Conservation (phyloP, 2,113 vertebrate species). For the Lagopus leucura region DNA sequence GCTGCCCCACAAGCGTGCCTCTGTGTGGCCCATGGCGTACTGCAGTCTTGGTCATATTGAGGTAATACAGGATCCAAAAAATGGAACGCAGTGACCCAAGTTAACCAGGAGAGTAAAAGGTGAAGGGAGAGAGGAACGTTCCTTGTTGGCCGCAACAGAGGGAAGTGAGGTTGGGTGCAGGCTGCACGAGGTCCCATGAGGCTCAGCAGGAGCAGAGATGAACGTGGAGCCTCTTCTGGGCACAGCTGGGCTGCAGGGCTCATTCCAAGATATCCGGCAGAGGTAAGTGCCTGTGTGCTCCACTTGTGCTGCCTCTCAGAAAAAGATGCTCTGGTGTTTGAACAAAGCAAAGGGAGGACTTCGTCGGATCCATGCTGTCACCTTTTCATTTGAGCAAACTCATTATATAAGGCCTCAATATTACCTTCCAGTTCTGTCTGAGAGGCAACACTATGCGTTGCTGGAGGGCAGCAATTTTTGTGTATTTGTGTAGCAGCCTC, state of each 20-base stretch:
- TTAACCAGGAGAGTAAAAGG: fast-evolving
- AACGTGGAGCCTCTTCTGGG: background rate
- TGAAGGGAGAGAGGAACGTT: background rate
- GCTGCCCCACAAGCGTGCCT: background rate
- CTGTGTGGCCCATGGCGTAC: background rate
- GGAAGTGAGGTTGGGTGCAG: background rate
- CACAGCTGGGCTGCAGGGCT: background rate
- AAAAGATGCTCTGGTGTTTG: background rate
- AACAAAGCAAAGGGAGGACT: background rate
- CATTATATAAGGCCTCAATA: background rate
- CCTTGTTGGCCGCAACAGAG: background rate
- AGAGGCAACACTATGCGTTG: background rate
- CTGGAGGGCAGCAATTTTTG: background rate
- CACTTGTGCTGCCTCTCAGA: background rate
- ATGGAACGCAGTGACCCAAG: background rate
- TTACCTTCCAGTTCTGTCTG: background rate
- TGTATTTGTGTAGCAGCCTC: background rate
- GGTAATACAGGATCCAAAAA: background rate
- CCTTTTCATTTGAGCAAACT: background rate
- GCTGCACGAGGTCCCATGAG: background rate
- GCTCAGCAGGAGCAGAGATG: background rate
- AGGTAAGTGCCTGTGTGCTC: background rate
- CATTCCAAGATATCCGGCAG: background rate
- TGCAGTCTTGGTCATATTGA: slow-evolving; percentile 14
- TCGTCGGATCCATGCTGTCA: background rate